Conservation (phyloP, 2,888 invertebrate genomes). For the Oasisia sp. region DNA sequence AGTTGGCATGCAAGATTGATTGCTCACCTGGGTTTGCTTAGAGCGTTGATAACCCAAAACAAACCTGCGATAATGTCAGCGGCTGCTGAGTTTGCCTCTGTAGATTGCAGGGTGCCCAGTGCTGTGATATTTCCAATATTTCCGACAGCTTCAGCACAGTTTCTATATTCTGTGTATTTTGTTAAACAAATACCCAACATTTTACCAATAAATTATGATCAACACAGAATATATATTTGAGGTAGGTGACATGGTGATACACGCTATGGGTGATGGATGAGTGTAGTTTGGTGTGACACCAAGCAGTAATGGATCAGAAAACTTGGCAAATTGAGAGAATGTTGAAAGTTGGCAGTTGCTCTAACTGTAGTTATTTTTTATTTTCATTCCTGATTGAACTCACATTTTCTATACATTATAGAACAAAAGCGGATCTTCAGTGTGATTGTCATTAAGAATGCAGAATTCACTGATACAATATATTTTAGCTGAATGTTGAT, state of each 20-base stretch:
- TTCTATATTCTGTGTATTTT: too few species aligned
- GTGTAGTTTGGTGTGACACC: too few species aligned
- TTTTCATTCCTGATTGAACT: neutral
- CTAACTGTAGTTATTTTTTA: too few species aligned
- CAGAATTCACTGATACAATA: neutral
- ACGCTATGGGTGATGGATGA: too few species aligned
- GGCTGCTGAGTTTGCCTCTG: neutral
- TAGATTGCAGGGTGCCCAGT: neutral
- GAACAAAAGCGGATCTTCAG: neutral
- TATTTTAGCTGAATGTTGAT: neutral
- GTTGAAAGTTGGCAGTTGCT: too few species aligned
- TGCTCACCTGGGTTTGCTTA: constrained; percentile 17
- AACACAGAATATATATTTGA: too few species aligned
- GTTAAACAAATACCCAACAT: too few species aligned
- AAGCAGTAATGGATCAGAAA: too few species aligned
- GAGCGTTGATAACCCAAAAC: neutral
- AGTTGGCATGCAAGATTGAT: neutral
- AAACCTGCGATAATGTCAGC: constrained; percentile 8
- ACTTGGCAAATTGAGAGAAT: too few species aligned
- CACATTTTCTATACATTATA: neutral
- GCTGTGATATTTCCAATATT: neutral
- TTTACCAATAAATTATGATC: too few species aligned
- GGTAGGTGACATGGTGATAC: too few species aligned
- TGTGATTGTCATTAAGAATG: neutral
- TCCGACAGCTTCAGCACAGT: neutral